Base-by-base conservation (phyloP, 2,888 invertebrate species). In the Brachynemurus nebulosus region DNA sequence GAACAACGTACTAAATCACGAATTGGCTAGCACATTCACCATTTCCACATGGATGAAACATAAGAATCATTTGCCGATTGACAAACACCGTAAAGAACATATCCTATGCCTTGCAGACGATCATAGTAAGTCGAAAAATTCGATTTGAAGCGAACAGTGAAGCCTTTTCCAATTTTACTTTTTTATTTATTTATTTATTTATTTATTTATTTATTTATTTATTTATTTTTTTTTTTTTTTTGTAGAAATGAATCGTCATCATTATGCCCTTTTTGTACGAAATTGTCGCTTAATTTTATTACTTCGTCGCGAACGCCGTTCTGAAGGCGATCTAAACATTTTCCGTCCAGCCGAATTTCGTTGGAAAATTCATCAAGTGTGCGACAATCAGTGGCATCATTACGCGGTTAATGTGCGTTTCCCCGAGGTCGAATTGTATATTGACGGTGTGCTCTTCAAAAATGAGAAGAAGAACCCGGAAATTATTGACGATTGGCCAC, bases 301-400 rank as follows among this genome's bases (percentile, higher is more conserved):
- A 53, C 70, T 98, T 56, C 67, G 85, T 36, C 70, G 83, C 4
- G 77, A 89, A 19, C 97, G 97, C 68, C 91, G 88, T 65, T 86
- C 88, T 18, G 88, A 91, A 58, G 90, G 90, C 1, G 89, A 91
- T 62, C 73, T 90, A 46, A 92, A 91, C 67, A 91, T 90, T 58
- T 92, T 92, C 75, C 74, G 92, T 43, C 97, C 97, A 0, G 97
- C 97, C 1, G 97, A 98, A 66, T 98, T 96, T 95, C 77, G 97
- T 53, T 98, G 96, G 96, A 90, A 91, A 65, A 71, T 96, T 45
- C 81, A 90, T 0, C 88, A 92, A 71, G 86, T 90, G 52, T 97
- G 97, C 68, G 97, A 98, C 67, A 88, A 92, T 64, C 86, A 91
- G 59, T 98, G 97, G 97, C 97, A 98, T 71, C 95, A 96, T 67